Base-by-base conservation (phyloP, 1,140 invertebrate species). In the Drosophila miranda region DNA sequence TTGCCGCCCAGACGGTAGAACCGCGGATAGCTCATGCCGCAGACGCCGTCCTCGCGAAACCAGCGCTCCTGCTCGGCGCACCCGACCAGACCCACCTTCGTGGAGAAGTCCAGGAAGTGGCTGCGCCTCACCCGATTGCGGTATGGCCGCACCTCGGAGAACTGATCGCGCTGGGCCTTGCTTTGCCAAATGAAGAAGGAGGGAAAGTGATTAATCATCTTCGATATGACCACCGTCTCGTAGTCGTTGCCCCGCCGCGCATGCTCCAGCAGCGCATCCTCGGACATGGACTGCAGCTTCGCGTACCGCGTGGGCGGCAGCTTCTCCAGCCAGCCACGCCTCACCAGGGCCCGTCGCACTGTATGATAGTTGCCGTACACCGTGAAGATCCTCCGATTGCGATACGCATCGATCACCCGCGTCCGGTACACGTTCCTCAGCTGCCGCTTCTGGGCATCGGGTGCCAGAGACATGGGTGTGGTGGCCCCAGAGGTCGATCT, bases 241-340 rank as follows among this genome's bases (percentile, higher is more conserved):
- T 84, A 90, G 0, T 91, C 86, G 46, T 90, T 89, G 45, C 87
- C 84, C 4, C 69, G 75, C n/a, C 75, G 67, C n/a, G 87, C 89
- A 75, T 90, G 72, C 62, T 78, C 73, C 42, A 90, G 50, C 51
- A 90, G 62, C 6, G 75, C 30, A 3, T 83, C 82, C 42, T 90
- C 90, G 1, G 90, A 69, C 80, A 92, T 89, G 14, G 61, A 88
- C 23, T 91, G 90, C 55, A 91, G 78, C 19, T 80, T 90, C 21
- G 90, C 84, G 54, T 90, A 71, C 2, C 83, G 77, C 0, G 48
- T 50, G 8, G 78, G 55, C 11, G 89, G 63, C 51, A 94, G 81
- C 86, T 94, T 94, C 90, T 94, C 93, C 8, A 94, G 82, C 94
- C 94, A 94, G 2, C 93, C 93, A 14, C 94, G 78, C 46, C 92